Base-by-base conservation (phyloP, 2,888 invertebrate genomes). In the Alviniconcha strummeri region DNA sequence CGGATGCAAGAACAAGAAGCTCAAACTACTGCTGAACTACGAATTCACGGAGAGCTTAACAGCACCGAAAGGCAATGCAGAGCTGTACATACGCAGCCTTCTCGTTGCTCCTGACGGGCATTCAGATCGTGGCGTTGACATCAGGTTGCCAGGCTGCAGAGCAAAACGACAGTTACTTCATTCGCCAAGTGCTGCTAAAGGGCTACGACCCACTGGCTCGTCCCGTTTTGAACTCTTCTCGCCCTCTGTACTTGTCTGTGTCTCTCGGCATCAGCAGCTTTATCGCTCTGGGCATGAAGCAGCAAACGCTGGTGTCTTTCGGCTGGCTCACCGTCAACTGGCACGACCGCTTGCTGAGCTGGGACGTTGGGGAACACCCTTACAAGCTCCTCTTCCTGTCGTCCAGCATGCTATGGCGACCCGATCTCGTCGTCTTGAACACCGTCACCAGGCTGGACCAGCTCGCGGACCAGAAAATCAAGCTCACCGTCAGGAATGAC, bases 281-380 rank as follows among this genome's bases (percentile, higher is more conserved):
- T 8, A 56, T 82, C 15, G 64, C 69, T 54, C 60, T 82, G 52
- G 82, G 77, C 77, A 82, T 82, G 82, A 82, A 82, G 82, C 67
- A 76, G 54, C 82, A 82, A 69, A 77, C 82, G 4, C 64, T 82
- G 55, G 56, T 82, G 19, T 69, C 69, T 17, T 82, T 77, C 54
- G 82, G 69, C 54, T 82, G 82, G 82, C 19, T 82, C n/a, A 36
- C 69, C 5, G 77, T 67, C 55, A 56, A 8, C 55, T 82, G 82
- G 82, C 13, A n/a, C 17, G 76, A 76, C 56, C 19, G n/a, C 11
- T 82, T 77, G n/a, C 69, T 76, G 56, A 55, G 7, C 55, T 82
- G 82, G 82, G 36, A 82, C 71, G n/a, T 54, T 8, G 19, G 55
- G 13, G 17, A 69, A 52, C 57, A 76, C 54, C 76, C 76, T 6